A percentile compares a stretch with the other conserved stretches of the same genome.
These are phyloP conservation scores for Bujurquina vittata DNA, from an alignment of 2,113 vertebrate species.

Conservation along the genomic window DNA sequence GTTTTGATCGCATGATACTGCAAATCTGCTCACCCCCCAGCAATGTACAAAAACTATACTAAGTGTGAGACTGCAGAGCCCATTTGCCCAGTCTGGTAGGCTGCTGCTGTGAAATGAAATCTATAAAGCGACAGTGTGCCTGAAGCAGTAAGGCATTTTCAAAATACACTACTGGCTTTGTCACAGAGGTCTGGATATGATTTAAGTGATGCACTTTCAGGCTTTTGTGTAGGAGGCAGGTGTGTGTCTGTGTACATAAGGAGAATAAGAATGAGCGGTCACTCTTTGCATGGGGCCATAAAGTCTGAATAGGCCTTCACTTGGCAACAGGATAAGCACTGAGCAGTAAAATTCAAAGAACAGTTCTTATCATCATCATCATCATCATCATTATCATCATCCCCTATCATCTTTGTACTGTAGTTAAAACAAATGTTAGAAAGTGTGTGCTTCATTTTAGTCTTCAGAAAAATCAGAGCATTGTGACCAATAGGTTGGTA, in stretches of 20 bases:
- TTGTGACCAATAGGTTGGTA: neutral
- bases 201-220: slow-evolving; percentile 43
- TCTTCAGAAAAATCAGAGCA: neutral
- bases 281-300: slow-evolving; percentile 1
- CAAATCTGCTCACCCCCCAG: slow-evolving; percentile 48
- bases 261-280: neutral
- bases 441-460: neutral
- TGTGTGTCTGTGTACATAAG: neutral
- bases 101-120: slow-evolving; percentile 45
- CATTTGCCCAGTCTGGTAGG: slow-evolving; percentile 30
- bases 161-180: slow-evolving; percentile 40
- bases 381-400: neutral
- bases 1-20: slow-evolving; percentile 9
- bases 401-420: neutral
- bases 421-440: neutral
- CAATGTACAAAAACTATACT: slow-evolving; percentile 40
- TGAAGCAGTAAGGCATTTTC: slow-evolving; percentile 25
- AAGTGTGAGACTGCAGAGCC: slow-evolving; percentile 32
- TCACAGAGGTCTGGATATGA: slow-evolving; percentile 43
- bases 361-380: neutral
- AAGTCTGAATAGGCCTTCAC: slow-evolving; percentile 1
- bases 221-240: slow-evolving; percentile 13
- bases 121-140: slow-evolving; percentile 32
- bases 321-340: slow-evolving; percentile 8
- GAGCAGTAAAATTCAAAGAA: neutral